These are phyloP conservation scores for Goniozus legneri DNA, from an alignment of 1,140 invertebrate genomes.

Conservation along the genomic window DNA sequence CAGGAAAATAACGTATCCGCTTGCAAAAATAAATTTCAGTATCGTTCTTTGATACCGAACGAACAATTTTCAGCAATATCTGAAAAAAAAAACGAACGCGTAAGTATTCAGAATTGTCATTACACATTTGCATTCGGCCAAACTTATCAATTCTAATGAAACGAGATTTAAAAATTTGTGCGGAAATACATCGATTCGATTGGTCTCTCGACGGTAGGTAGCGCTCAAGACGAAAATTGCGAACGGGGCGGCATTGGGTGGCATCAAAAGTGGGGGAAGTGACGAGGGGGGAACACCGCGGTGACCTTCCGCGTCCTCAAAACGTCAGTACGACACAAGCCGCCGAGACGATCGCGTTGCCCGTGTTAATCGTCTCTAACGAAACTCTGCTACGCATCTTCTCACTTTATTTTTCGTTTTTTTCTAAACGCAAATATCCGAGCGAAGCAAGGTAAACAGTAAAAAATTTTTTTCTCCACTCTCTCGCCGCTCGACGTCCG, in stretches of 20 bases:
- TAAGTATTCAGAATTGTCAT: not conserved
- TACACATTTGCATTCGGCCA: not conserved
- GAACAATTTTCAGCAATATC: not conserved
- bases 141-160: not conserved
- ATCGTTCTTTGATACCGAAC: not conserved
- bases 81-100: not conserved
- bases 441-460: slow-evolving; percentile 10
- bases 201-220: not conserved
- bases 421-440: not conserved
- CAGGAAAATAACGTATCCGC: no score
- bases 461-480: not conserved
- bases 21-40: not conserved
- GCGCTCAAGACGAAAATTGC: no score
- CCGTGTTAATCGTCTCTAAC: not conserved
- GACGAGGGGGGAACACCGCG: slow-evolving; percentile 14
- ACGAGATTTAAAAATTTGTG: not conserved
- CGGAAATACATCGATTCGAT: not conserved
- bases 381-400: not conserved
- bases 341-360: slow-evolving; percentile 1
- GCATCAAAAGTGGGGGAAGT: slow-evolving; percentile 6
- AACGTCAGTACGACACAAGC: slow-evolving; percentile 29
- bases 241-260: not conserved
- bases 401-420: slow-evolving; percentile 1
- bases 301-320: slow-evolving; percentile 42
- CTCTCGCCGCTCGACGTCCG: not conserved